Base-by-base conservation (phyloP, 2,113 vertebrate genomes). In the zebrafish (Danio rerio) region DNA sequence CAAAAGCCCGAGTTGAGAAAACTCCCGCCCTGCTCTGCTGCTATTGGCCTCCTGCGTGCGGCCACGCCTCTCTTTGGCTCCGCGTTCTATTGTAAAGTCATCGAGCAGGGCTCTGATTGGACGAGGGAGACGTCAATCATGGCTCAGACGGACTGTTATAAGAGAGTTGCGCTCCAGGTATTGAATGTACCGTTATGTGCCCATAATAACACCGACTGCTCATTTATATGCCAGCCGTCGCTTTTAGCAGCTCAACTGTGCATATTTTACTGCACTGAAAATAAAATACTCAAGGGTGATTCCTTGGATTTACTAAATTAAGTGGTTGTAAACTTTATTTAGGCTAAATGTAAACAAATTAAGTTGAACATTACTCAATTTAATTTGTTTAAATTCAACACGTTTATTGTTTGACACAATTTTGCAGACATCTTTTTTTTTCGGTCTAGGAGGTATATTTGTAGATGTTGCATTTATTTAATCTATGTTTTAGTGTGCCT, bases 1-100 rank as follows among this genome's bases (percentile, higher is more conserved):
- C 93, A 94, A 94, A 82, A 93, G 92, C 93, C 87, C 87, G 84
- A 93, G 89, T 88, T 89, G 77, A 49, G 62, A 82, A 83, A 88
- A 86, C 87, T 89, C 92, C 93, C 91, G 91, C 94, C 93, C 91
- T 91, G 81, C 86, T 0, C 68, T 1, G 49, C 83, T 86, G 84
- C 85, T 47, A 94, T 94, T 95, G 91, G 94, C 88, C 78, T 42
- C 45, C 45, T 20, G 52, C 0, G 76, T 84, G 47, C 52, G 71
- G 76, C 31, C 83, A 73, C 88, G 85, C 87, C 91, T 88, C 78
- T 84, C 81, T 84, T 2, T 80, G 69, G 69, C 87, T 81, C 63
- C 70, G 42, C 55, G 58, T 63, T 72, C 81, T 42, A 68, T 85
- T 86, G 86, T 86, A 81, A 52, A 66, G 76, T 12, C 84, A 59